These are phyloP conservation scores for Nomia melanderi DNA, from an alignment of 1,140 invertebrate species.

Conservation along the genomic window DNA sequence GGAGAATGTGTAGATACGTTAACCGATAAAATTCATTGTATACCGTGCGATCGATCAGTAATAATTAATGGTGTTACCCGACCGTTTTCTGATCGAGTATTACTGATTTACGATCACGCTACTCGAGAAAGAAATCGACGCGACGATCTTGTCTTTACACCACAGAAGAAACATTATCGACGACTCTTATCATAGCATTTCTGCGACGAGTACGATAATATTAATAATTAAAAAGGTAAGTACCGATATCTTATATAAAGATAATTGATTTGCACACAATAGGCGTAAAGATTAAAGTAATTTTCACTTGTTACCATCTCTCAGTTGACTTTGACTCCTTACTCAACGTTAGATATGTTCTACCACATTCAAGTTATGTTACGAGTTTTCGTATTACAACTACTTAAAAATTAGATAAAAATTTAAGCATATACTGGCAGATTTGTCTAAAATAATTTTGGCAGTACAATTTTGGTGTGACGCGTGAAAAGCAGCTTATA, in stretches of 20 bases:
- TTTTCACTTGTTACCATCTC: too few relatives aligned
- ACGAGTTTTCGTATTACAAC: too few relatives aligned
- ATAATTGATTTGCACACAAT: conserved; percentile 24
- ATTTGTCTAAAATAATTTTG: too few relatives aligned
- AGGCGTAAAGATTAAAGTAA: not conserved
- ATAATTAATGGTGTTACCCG: conserved; percentile 13
- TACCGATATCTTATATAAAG: conserved; percentile 23
- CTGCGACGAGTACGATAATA: conserved; percentile 2
- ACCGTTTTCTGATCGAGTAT: conserved; percentile 2
- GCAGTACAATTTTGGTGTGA: too few relatives aligned
- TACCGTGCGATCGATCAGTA: conserved; percentile 17
- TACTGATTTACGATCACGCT: conserved; percentile 9
- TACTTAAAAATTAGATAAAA: too few relatives aligned
- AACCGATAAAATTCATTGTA: conserved; percentile 40
- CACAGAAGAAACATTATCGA: conserved; percentile 22
- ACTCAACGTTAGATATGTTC: too few relatives aligned
- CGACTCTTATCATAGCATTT: not conserved
- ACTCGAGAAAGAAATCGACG: conserved; percentile 11
- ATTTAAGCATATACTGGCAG: too few relatives aligned
- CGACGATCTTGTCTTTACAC: conserved; percentile 5
- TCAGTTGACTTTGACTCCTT: too few relatives aligned
- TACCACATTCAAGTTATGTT: too few relatives aligned
- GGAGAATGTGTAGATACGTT: conserved; percentile 27
- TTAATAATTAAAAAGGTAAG: conserved; percentile 52
- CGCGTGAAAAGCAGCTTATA: too few relatives aligned